A percentile compares a stretch with the other conserved stretches of the same genome.
Evolutionary conservation across 2,113 vertebrate genomes (phyloP).

Genomic region (Festucalex cinctus): DNA sequence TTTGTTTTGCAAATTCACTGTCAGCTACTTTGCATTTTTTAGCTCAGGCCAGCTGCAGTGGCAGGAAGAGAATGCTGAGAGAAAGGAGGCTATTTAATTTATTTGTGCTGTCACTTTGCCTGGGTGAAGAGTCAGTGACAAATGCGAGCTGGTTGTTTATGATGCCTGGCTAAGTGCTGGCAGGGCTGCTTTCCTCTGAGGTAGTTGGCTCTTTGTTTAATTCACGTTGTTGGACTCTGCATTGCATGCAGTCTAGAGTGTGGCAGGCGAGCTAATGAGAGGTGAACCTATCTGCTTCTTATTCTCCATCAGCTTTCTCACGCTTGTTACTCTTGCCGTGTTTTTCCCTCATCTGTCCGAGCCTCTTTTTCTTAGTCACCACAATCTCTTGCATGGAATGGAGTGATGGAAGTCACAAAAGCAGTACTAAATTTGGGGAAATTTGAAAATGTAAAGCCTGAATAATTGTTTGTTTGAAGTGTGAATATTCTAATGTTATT

Average conservation of each 20-base stretch:
- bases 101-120: constrained; percentile 63
- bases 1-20: neutral
- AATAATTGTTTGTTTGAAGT: neutral
- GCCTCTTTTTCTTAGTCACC: neutral
- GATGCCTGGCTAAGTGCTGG: constrained; percentile 62
- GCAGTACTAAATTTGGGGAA: neutral
- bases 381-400: constrained; percentile 3
- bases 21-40: neutral
- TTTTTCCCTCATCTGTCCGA: neutral
- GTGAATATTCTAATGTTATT: neutral
- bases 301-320: constrained; percentile 38
- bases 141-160: constrained; percentile 67
- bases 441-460: neutral
- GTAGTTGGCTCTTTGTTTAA: constrained; percentile 65
- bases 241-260: constrained; percentile 52
- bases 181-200: constrained; percentile 58
- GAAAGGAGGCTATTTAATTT: constrained; percentile 62
- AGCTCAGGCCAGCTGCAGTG: constrained; percentile 3
- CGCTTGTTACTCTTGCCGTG: constrained; percentile 9
- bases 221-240: constrained; percentile 64
- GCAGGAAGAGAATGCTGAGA: constrained; percentile 23
- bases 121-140: constrained; percentile 70
- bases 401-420: neutral
- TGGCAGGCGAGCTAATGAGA: constrained; percentile 63
- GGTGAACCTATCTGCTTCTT: constrained; percentile 54